Evolutionary conservation across 1,140 invertebrate genomes (phyloP).

Genomic region (Drosophila nannoptera): DNA sequence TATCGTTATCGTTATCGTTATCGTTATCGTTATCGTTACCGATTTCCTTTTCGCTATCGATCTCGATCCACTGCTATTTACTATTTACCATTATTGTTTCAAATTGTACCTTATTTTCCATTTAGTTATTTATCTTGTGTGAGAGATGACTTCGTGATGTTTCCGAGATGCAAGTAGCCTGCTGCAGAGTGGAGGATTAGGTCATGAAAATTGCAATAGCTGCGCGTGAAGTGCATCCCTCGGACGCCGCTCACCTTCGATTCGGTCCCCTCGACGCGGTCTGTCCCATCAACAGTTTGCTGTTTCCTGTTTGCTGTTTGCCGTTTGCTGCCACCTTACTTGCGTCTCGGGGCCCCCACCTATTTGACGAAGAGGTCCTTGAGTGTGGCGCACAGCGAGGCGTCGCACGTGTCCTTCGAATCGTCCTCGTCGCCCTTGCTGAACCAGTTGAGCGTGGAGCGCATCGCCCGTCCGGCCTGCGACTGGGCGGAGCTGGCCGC

Average conservation of each 20-base stretch:
- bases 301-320: neutral
- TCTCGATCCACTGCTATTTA: conserved; percentile 10
- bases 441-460: conserved; percentile 75
- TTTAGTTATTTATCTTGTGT: neutral
- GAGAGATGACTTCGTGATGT: conserved; percentile 1
- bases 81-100: conserved; percentile 24
- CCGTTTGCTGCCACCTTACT: conserved; percentile 37
- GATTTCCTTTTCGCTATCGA: conserved; percentile 22
- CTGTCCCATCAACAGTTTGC: too few species aligned
- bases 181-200: conserved; percentile 20
- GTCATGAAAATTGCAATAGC: neutral
- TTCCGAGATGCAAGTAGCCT: conserved; percentile 54
- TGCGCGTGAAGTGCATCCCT: neutral
- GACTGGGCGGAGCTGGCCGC: conserved; percentile 63
- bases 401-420: conserved; percentile 85
- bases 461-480: conserved; percentile 64
- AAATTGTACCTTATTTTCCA: conserved; percentile 9
- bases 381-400: conserved; percentile 87
- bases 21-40: neutral
- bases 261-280: neutral
- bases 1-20: conserved; percentile 11
- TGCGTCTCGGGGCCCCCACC: conserved; percentile 59
- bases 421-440: conserved; percentile 82
- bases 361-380: conserved; percentile 91
- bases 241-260: neutral